A percentile compares a stretch with the other conserved stretches of the same genome.
Evolutionary conservation across 2,113 vertebrate species (phyloP).

Genomic region (Megaptera novaeangliae): DNA sequence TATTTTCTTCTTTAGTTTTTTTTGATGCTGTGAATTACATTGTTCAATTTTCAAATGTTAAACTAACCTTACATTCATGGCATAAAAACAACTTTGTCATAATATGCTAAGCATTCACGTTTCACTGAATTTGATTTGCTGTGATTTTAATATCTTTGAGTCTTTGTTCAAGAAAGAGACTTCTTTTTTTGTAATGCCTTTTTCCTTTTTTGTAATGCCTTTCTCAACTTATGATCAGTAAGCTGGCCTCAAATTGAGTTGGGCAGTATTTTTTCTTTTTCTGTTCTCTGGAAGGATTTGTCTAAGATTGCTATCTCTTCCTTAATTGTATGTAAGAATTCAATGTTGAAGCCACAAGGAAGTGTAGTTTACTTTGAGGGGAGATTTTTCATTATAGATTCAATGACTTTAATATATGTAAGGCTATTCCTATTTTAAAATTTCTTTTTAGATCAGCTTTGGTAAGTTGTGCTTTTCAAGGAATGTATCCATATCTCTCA

Average conservation of each 20-base stretch:
- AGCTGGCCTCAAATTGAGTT: background rate
- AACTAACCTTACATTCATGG: background rate
- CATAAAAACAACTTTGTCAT: background rate
- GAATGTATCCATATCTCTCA: background rate
- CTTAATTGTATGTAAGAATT: slow-evolving; percentile 15
- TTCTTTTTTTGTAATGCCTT: background rate
- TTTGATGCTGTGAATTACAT: background rate
- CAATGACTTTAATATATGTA: background rate
- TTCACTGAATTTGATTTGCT: slow-evolving; percentile 9
- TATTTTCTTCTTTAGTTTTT: background rate
- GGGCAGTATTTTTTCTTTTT: background rate
- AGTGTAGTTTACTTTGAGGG: background rate
- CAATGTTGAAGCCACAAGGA: background rate
- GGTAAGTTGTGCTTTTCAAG: background rate
- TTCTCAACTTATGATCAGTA: background rate
- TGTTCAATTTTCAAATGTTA: slow-evolving; percentile 19
- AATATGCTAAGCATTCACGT: background rate
- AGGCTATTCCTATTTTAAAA: background rate
- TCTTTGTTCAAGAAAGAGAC: background rate
- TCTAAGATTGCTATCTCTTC: background rate
- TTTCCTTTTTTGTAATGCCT: background rate
- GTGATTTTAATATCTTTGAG: background rate
- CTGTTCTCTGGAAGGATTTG: background rate
- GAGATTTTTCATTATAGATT: slow-evolving; percentile 27
- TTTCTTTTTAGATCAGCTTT: slow-evolving; percentile 12